Evolutionary conservation across 2,888 invertebrate genomes (phyloP).

Genomic region (Agonopterix arenella): DNA sequence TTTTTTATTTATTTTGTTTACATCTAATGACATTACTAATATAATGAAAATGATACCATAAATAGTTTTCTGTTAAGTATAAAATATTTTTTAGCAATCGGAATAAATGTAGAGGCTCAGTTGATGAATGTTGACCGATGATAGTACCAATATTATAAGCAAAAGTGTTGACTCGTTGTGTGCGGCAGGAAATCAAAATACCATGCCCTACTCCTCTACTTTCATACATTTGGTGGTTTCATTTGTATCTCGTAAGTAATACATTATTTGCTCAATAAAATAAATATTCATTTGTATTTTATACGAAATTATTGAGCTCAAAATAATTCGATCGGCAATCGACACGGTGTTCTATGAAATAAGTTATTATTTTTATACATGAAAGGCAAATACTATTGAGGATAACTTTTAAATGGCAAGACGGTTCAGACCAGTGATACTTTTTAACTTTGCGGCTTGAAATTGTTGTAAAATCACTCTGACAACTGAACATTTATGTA

Average conservation of each 20-base stretch:
- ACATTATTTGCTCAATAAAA: constrained; percentile 37
- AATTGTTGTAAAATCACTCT: constrained; percentile 26
- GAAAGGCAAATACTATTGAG: constrained; percentile 20
- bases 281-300: constrained; percentile 5
- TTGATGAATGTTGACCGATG: too few relatives aligned
- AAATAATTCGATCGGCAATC: constrained; percentile 10
- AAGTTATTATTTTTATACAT: constrained; percentile 63
- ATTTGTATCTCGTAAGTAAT: constrained; percentile 18
- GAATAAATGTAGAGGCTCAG: too few relatives aligned
- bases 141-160: too few relatives aligned
- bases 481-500: constrained; percentile 61
- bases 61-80: too few relatives aligned
- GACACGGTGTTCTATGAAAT: constrained; percentile 32
- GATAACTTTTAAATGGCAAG: constrained; percentile 24
- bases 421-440: constrained; percentile 31
- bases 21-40: too few relatives aligned
- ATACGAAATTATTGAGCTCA: constrained; percentile 25
- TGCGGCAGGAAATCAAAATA: too few relatives aligned
- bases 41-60: too few relatives aligned
- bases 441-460: constrained; percentile 26
- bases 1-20: too few relatives aligned
- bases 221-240: constrained; percentile 11
- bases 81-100: too few relatives aligned
- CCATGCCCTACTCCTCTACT: constrained; percentile 3
- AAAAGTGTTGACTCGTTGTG: too few relatives aligned